Percentiles rank a stretch among this genome's conserved stretches.
These are phyloP conservation scores for Caranx ignobilis DNA, from an alignment of 2,113 vertebrate genomes.

Conservation along the genomic window DNA sequence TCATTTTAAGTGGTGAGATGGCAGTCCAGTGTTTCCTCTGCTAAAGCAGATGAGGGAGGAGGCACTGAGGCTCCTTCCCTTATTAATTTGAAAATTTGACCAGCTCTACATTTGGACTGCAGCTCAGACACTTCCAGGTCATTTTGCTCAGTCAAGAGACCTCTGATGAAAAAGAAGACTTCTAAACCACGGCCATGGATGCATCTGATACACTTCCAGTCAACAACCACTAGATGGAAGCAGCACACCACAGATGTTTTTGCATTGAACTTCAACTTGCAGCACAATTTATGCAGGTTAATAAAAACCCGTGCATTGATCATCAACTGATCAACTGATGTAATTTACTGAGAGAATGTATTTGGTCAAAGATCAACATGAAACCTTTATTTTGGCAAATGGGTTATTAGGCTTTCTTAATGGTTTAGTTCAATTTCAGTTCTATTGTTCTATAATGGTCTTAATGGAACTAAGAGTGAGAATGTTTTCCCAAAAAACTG, in stretches of 20 bases:
- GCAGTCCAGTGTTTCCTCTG: too few species aligned
- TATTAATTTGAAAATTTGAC: too few species aligned
- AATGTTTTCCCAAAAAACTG: not conserved
- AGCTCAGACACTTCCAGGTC: too few species aligned
- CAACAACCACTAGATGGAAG: constrained; percentile 76
- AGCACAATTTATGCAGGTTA: constrained; percentile 3
- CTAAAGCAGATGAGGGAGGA: too few species aligned
- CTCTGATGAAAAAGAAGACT: too few species aligned
- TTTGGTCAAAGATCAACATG: not conserved
- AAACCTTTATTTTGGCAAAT: not conserved
- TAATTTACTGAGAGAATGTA: not conserved
- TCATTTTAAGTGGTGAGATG: too few species aligned
- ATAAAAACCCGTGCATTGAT: not conserved
- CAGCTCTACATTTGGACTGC: too few species aligned
- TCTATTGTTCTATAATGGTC: too few species aligned
- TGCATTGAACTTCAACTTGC: not conserved
- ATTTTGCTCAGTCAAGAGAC: too few species aligned
- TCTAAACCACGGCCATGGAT: too few species aligned
- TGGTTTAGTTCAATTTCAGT: too few species aligned
- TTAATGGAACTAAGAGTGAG: not conserved
- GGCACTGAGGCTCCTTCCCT: too few species aligned
- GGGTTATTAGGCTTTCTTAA: not conserved
- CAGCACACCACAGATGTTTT: constrained; percentile 42
- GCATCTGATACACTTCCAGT: constrained; percentile 8
- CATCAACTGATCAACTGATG: not conserved